Conservation (phyloP, 2,797 vertebrate genomes). For the Octomys mimax region DNA sequence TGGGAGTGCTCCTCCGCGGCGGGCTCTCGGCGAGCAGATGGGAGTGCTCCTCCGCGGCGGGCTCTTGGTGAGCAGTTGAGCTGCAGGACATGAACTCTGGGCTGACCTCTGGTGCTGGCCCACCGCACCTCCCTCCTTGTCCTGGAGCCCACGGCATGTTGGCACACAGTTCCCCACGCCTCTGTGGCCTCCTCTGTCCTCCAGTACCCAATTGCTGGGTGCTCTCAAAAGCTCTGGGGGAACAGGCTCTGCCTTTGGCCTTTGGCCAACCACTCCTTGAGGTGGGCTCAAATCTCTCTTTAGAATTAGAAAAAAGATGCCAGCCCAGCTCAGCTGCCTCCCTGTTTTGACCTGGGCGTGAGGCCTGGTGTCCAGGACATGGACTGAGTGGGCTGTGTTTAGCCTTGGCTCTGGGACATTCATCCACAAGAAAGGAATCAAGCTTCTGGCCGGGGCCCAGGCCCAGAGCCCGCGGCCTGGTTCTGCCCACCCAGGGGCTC, state of each 20-base stretch:
- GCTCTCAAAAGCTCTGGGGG: not conserved
- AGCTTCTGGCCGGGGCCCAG: not conserved
- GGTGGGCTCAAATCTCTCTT: not conserved
- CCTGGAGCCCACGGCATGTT: not conserved
- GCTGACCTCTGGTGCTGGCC: not conserved
- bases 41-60: too few species aligned
- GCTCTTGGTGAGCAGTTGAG: not conserved
- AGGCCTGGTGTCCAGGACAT: not conserved
- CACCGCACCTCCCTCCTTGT: rapidly evolving
- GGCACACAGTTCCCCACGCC: not conserved
- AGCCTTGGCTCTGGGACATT: not conserved
- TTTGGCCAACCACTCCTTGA: not conserved
- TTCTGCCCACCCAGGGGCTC: not conserved
- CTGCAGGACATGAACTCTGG: not conserved
- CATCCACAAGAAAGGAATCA: not conserved
- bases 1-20: too few species aligned
- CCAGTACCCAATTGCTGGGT: not conserved
- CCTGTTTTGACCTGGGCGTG: not conserved
- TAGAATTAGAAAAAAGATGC: not conserved
- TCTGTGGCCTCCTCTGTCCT: not conserved
- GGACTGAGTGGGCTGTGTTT: not conserved
- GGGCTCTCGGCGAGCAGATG: too few species aligned
- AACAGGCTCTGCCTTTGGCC: not conserved
- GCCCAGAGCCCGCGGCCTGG: not conserved
- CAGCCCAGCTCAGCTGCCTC: not conserved